Base-by-base conservation (phyloP, 2,888 invertebrate species). In the Drosophila multiciliata region DNA sequence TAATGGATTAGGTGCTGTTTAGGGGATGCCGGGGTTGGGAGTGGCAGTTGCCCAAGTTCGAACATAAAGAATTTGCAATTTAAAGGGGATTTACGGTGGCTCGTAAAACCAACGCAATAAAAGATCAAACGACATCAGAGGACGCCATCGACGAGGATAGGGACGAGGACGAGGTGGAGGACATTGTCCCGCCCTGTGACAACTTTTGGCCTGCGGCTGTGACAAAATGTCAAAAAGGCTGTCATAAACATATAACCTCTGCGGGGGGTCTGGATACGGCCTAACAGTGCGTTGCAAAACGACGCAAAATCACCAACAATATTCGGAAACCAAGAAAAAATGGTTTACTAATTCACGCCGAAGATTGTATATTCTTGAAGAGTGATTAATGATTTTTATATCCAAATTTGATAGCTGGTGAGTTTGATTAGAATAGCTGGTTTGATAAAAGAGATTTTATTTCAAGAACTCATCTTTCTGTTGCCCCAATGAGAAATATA, bases 41-140 rank as follows among this genome's bases (percentile, higher is more conserved):
- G 23, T 23, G 53, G 7, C 60, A 52, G 42, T 33, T 66, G 77
- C 63, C 83, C 58, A 89, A 84, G 75, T 75, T 85, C 83, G 80
- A 83, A 82, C 89, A 87, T 89, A 89, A 89, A 89, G 89, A 86
- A 89, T 86, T 89, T 89, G 89, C 90, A 87, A 87, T 89, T 89
- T 89, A 82, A 87, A 87, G 86, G 89, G 87, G 87, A 87, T 87
- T 89, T 89, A 87, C 87, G 73, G 82, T 59, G 75, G 70, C 83
- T 87, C 87, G 90, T 89, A 87, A 89, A 87, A 89, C 86, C 87
- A 89, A 87, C 88, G 82, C 90, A 87, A 87, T 89, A 88, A 87
- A 89, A 87, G 88, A 87, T 87, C 87, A 87, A 87, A 87, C 88
- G 90, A 83, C 88, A 82, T 77, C 12, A 26, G 86, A 78, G 80